These are phyloP conservation scores for Aphyosemion australe DNA, from an alignment of 2,113 vertebrate genomes.

Conservation along the genomic window DNA sequence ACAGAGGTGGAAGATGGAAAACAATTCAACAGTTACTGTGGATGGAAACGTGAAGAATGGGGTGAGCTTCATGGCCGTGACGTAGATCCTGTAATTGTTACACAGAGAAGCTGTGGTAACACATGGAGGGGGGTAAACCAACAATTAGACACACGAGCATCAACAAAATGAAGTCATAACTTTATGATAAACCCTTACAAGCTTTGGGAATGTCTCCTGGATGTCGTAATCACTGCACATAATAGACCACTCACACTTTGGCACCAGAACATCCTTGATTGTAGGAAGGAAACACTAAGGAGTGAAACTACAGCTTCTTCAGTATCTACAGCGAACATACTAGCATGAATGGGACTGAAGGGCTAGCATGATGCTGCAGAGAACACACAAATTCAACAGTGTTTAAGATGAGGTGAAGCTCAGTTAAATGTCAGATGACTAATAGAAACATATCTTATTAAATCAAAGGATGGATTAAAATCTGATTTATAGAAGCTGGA, in stretches of 20 bases:
- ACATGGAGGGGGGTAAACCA: conserved; percentile 24
- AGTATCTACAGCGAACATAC: background rate
- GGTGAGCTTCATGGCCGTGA: conserved; percentile 46
- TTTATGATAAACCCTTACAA: conserved; percentile 39
- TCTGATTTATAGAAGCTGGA: too few relatives aligned
- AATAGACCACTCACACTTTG: background rate
- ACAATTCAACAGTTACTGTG: conserved; percentile 14
- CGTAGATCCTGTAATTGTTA: conserved; percentile 80
- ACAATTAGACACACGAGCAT: conserved; percentile 27
- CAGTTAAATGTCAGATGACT: too few relatives aligned
- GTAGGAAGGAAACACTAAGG: conserved; percentile 38
- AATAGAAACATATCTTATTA: too few relatives aligned
- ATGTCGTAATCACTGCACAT: conserved; percentile 8
- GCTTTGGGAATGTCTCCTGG: conserved; percentile 32
- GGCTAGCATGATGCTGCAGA: background rate
- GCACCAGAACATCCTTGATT: background rate
- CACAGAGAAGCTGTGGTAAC: conserved; percentile 30
- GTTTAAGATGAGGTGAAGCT: too few relatives aligned
- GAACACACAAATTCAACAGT: background rate
- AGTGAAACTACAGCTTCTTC: background rate
- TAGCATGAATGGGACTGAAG: background rate
- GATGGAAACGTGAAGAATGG: conserved; percentile 59
- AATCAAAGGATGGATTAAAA: too few relatives aligned
- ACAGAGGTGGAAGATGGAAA: conserved; percentile 10
- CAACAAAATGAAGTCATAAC: conserved; percentile 59